Percentiles rank a stretch among this genome's conserved stretches.
phyloP scores from a whole-genome alignment of 2,113 vertebrate genomes.

The Drymodes brunneopygia region DNA sequence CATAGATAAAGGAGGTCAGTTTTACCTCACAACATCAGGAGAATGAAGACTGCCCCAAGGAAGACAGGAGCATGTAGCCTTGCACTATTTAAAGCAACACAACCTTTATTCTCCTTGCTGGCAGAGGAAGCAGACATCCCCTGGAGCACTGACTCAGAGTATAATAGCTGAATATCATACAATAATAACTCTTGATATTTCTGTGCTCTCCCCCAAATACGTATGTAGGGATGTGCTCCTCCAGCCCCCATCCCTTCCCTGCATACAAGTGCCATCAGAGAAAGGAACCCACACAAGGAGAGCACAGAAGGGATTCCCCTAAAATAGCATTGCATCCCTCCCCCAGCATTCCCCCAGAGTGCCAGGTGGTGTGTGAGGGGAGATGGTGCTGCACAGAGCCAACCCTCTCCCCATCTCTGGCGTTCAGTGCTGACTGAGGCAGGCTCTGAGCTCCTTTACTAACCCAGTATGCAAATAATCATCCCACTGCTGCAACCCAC shows the following conservation, averaged over 20 bases:
- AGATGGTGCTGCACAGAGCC: not conserved
- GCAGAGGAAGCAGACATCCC: not conserved
- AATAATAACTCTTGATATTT: not conserved
- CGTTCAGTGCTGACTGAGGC: not conserved
- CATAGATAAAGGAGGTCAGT: not conserved
- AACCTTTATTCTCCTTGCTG: not conserved
- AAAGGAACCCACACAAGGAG: not conserved
- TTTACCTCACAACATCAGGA: not conserved
- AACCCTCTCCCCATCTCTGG: not conserved
- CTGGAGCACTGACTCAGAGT: not conserved
- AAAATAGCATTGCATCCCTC: not conserved
- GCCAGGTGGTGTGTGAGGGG: not conserved
- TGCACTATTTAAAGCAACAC: not conserved
- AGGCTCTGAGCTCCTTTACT: not conserved
- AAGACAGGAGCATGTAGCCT: not conserved
- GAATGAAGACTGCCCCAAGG: not conserved
- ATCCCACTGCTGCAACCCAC: not conserved
- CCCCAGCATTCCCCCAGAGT: not conserved
- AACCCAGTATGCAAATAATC: not conserved
- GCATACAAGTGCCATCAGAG: not conserved
- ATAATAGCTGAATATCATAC: not conserved
- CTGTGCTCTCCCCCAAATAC: not conserved
- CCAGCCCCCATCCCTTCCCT: not conserved
- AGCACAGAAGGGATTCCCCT: slow-evolving; percentile 37
- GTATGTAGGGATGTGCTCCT: not conserved